These are phyloP conservation scores for Mustela nigripes DNA, from an alignment of 2,113 vertebrate genomes.

Conservation along the genomic window DNA sequence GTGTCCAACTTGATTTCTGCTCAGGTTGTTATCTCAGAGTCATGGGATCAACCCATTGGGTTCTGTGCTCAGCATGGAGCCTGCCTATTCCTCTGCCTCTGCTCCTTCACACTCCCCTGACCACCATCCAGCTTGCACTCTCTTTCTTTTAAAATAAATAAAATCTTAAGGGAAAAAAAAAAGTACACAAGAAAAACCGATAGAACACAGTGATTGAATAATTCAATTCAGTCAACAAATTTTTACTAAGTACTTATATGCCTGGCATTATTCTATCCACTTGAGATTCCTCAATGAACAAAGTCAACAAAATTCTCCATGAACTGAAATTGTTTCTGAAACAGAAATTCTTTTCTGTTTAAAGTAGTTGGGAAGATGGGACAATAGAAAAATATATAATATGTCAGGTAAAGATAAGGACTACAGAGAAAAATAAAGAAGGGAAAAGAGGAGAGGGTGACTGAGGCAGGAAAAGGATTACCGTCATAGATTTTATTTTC, in stretches of 20 bases:
- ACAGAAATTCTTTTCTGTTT: too few relatives aligned
- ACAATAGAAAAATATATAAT: constrained; percentile 33
- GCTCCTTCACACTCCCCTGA: too few relatives aligned
- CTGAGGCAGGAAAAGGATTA: not conserved
- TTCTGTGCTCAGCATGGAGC: too few relatives aligned
- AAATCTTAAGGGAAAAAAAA: not conserved
- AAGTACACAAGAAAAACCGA: constrained; percentile 18
- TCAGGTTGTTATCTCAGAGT: too few relatives aligned
- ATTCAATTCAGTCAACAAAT: constrained; percentile 7
- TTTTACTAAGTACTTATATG: not conserved
- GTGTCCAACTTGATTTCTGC: too few relatives aligned
- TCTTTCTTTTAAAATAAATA: not conserved
- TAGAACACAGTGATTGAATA: not conserved
- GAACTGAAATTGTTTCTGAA: not conserved
- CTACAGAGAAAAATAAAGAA: not conserved
- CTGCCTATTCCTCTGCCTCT: too few relatives aligned
- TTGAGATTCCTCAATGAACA: not conserved
- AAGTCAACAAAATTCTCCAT: not conserved
- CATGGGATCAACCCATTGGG: too few relatives aligned
- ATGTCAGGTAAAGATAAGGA: not conserved
- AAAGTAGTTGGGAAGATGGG: not conserved
- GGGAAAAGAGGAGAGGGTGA: not conserved
- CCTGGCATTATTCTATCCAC: not conserved
- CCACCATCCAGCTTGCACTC: not conserved
- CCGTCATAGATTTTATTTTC: not conserved